These are phyloP conservation scores for Iphiclides podalirius DNA, from an alignment of 2,888 invertebrate genomes.

Conservation along the genomic window DNA sequence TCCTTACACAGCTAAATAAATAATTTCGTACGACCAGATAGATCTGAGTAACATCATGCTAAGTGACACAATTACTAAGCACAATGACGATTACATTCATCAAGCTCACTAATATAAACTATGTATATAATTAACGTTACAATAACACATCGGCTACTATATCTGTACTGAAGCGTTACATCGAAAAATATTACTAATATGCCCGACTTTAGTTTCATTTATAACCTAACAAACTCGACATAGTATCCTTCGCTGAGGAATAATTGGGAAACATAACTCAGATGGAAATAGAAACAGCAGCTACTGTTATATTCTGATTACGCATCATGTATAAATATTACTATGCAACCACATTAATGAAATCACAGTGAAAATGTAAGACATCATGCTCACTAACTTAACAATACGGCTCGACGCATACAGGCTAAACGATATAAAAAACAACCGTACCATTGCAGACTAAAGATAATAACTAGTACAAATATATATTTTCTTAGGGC, in stretches of 20 bases:
- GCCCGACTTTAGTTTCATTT: slow-evolving; percentile 29
- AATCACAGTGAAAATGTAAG: slow-evolving; percentile 76
- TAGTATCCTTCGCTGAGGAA: slow-evolving; percentile 6
- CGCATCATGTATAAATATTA: slow-evolving; percentile 54
- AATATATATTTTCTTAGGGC: slow-evolving; percentile 42
- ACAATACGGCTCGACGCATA: slow-evolving; percentile 64
- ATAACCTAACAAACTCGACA: slow-evolving; percentile 28
- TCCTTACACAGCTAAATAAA: slow-evolving; percentile 31
- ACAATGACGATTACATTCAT: slow-evolving; percentile 78
- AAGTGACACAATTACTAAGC: slow-evolving; percentile 73
- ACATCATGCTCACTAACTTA: slow-evolving; percentile 73
- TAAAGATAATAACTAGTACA: slow-evolving; percentile 41
- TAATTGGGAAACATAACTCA: neutral
- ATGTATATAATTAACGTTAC: slow-evolving; percentile 62
- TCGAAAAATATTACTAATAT: slow-evolving; percentile 39
- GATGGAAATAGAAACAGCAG: slow-evolving; percentile 9
- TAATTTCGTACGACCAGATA: slow-evolving; percentile 53
- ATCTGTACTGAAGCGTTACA: slow-evolving; percentile 70
- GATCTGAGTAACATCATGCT: slow-evolving; percentile 69
- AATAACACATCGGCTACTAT: slow-evolving; percentile 62
- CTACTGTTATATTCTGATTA: slow-evolving; percentile 31
- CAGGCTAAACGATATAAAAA: slow-evolving; percentile 55
- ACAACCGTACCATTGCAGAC: slow-evolving; percentile 56
- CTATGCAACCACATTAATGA: slow-evolving; percentile 70
- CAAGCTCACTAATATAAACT: slow-evolving; percentile 75